These are phyloP conservation scores for Apamea epomidion DNA, from an alignment of 2,888 invertebrate species.

Conservation along the genomic window DNA sequence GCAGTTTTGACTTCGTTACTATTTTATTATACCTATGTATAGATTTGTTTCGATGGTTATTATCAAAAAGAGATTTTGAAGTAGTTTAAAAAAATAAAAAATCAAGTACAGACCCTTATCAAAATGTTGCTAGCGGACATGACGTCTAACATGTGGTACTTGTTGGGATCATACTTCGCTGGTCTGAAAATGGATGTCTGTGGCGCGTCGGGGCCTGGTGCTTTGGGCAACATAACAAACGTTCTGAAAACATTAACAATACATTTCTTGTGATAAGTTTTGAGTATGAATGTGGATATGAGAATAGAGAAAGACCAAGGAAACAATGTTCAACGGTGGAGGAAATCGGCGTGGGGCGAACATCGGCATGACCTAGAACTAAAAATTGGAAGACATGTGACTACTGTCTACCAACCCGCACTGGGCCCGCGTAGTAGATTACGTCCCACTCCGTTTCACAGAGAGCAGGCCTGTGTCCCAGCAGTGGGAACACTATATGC, in stretches of 20 bases:
- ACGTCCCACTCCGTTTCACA: not conserved
- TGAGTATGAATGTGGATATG: not conserved
- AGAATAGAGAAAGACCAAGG: not conserved
- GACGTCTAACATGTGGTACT: constrained; percentile 76
- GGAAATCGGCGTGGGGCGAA: too few species aligned
- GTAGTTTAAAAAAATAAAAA: not conserved
- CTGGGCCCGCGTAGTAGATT: not conserved
- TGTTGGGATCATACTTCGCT: constrained; percentile 86
- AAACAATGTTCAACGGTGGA: not conserved
- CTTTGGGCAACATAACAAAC: constrained; percentile 76
- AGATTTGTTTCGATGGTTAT: not conserved
- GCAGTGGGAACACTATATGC: not conserved
- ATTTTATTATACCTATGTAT: not conserved
- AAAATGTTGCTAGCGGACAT: constrained; percentile 71
- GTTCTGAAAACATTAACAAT: constrained; percentile 65
- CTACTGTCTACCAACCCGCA: not conserved
- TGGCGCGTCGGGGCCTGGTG: constrained; percentile 78
- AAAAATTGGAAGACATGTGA: not conserved
- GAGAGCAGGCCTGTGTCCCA: not conserved
- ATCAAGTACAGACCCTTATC: constrained; percentile 42
- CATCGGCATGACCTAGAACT: not conserved
- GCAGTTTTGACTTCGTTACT: not conserved
- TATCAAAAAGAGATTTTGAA: not conserved
- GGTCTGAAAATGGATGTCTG: constrained; percentile 88
- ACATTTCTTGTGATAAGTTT: not conserved